Percentiles rank a stretch among this genome's conserved stretches.
Evolutionary conservation across 2,113 vertebrate genomes (phyloP).

Genomic region (Grantiella picta): DNA sequence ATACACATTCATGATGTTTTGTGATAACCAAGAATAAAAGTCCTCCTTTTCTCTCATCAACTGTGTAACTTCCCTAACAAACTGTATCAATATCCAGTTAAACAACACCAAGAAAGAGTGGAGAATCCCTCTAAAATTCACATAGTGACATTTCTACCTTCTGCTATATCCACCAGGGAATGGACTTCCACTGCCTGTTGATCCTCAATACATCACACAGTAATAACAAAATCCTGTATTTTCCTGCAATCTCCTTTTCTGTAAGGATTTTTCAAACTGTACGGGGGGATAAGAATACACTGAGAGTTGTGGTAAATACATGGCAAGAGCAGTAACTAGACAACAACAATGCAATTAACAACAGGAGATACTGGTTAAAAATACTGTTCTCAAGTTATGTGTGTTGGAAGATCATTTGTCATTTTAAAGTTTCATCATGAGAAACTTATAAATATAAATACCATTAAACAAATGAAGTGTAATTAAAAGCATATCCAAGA

Average conservation of each 20-base stretch:
- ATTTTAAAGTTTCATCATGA: background rate
- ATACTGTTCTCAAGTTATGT: background rate
- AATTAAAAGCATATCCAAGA: background rate
- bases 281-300: background rate
- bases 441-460: background rate
- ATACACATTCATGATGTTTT: background rate
- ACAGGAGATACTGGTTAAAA: background rate
- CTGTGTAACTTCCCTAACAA: background rate
- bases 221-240: background rate
- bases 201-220: background rate
- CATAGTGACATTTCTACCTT: background rate
- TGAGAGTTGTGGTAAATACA: background rate
- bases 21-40: background rate
- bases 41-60: background rate
- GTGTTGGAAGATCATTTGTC: background rate
- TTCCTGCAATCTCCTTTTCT: background rate
- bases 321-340: rapidly evolving
- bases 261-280: background rate
- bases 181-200: rapidly evolving
- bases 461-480: background rate
- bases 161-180: background rate
- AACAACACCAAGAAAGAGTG: background rate
- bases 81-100: background rate
- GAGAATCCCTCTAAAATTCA: background rate
- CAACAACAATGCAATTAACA: background rate